Conservation (phyloP, 2,113 vertebrate genomes). For the Vimba vimba region DNA sequence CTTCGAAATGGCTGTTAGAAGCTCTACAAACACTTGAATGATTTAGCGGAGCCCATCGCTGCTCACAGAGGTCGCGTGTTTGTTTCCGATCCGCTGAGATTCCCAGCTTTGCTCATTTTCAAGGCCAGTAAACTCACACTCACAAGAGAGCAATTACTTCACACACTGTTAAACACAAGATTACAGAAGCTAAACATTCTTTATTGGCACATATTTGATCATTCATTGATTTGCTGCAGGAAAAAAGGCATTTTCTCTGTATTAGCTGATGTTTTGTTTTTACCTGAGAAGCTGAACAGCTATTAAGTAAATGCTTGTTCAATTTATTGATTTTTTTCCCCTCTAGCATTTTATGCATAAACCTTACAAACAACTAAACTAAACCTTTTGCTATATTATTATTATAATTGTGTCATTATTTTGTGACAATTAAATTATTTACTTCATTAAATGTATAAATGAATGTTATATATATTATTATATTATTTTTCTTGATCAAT, state of each 20-base stretch:
- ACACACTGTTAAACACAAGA: not conserved
- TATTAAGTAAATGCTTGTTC: not conserved
- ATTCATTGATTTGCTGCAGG: not conserved
- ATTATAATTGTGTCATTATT: too few relatives aligned
- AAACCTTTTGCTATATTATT: too few relatives aligned
- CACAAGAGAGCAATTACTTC: not conserved
- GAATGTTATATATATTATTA: not conserved
- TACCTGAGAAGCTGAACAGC: not conserved
- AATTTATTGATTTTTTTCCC: not conserved
- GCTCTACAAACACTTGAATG: not conserved
- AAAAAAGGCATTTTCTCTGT: not conserved
- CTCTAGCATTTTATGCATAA: not conserved
- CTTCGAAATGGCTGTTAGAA: too few relatives aligned
- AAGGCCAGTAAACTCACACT: not conserved
- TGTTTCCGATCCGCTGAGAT: not conserved
- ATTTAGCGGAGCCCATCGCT: not conserved
- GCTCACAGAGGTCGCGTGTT: not conserved
- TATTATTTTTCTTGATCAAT: not conserved
- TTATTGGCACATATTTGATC: not conserved
- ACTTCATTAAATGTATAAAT: not conserved
- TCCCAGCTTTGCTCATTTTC: not conserved
- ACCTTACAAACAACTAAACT: not conserved
- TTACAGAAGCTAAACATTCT: not conserved
- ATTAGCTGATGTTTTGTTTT: not conserved
- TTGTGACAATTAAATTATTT: not conserved